Base-by-base conservation (phyloP, 2,888 invertebrate species). In the Kuschelorhynchus macadamiae region DNA sequence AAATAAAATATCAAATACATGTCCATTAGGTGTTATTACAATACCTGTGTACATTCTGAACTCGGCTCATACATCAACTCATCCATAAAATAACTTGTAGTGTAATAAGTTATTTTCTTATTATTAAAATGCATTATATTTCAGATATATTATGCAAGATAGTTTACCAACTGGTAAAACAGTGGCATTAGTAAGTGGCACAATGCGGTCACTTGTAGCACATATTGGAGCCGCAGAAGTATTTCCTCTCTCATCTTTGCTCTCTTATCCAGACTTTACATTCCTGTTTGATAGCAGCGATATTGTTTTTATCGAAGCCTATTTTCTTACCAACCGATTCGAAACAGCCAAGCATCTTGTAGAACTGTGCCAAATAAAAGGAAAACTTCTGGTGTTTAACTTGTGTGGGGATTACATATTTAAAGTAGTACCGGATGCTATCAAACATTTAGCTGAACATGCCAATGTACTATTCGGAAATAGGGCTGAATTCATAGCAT, bases 391-490 rank as follows among this genome's bases (percentile, higher is more conserved):
- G 62, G 85, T 84, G 0, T 83, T 87, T 62, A 89, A 88, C 80
- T 81, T 89, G 47, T 86, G 85, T 74, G 87, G 86, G 0, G 80
- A 82, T 0, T 89, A 88, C 73, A 84, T 89, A n/a, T 84, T 86
- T 46, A 75, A 82, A 32, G 72, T 61, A 67, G 80, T 85, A 53
- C 76, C 82, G 1, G 77, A 84, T 14, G 79, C 81, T 49, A 77
- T 88, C 16, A 72, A 81, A 20, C 77, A 82, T 71, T 80, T 88
- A 72, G 83, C 85, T 11, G 80, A 84, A 11, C 79, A 81, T 42
- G 83, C 86, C 8, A 84, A 85, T 72, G 81, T 88, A 25, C 76
- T 89, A 2, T 87, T 89, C 75, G 89, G 89, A 3, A 89, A 89
- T 78, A 79, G 78, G 2, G 78, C 79, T n/a, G 89, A 89, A 79